Percentiles rank a stretch among this genome's conserved stretches.
Evolutionary conservation across 2,797 vertebrate species (phyloP).

Genomic region (Smutsia temminckii): DNA sequence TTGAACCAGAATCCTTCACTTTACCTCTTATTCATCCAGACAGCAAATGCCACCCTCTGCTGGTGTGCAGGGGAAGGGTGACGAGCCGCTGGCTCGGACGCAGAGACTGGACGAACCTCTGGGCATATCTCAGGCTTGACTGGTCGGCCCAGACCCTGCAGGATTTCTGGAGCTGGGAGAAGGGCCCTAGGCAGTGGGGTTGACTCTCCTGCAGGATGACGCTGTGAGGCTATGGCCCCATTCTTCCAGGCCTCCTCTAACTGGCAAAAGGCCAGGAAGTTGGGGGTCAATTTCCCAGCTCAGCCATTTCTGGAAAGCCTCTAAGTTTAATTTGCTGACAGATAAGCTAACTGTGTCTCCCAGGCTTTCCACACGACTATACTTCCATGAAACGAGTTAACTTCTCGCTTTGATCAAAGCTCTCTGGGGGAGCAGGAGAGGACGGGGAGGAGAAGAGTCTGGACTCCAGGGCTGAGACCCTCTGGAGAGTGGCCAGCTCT

Average conservation of each 20-base stretch:
- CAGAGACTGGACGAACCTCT: not conserved
- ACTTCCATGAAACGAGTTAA: not conserved
- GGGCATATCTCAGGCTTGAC: not conserved
- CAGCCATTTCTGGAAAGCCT: slow-evolving; percentile 66
- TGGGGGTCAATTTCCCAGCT: slow-evolving; percentile 48
- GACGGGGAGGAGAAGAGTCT: slow-evolving; percentile 17
- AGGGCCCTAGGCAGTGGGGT: not conserved
- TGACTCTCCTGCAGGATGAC: not conserved
- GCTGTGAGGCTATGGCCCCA: not conserved
- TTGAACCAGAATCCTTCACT: not conserved
- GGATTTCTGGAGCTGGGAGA: slow-evolving; percentile 9
- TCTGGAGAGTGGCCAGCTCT: slow-evolving; percentile 46
- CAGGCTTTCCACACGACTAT: not conserved
- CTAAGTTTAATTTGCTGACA: slow-evolving; percentile 60
- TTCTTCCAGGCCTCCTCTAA: not conserved
- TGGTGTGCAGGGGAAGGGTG: not conserved
- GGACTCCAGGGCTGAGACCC: slow-evolving; percentile 21
- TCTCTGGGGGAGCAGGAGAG: not conserved
- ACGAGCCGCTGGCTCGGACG: not conserved
- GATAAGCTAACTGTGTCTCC: slow-evolving; percentile 37
- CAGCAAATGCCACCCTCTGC: not conserved
- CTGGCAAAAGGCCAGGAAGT: slow-evolving; percentile 55
- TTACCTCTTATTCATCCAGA: not conserved
- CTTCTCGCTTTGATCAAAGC: slow-evolving; percentile 19
- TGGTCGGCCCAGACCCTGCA: not conserved